Evolutionary conservation across 1,140 invertebrate species (phyloP).

Genomic region (Leptinotarsa defecta): DNA sequence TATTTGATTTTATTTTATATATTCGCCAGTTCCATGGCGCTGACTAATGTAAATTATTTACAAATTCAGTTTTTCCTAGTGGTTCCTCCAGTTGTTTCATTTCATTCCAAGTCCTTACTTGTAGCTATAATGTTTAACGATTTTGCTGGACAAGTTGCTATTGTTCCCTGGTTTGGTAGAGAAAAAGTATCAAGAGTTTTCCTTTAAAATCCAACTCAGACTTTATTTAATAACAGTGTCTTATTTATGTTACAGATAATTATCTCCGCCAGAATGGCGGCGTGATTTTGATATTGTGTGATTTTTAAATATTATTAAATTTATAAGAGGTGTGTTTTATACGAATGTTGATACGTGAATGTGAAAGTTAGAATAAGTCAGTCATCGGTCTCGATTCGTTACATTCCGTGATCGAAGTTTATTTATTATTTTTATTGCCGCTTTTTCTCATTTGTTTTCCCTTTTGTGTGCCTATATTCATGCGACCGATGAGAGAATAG

Average conservation of each 20-base stretch:
- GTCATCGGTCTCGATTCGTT: constrained; percentile 54
- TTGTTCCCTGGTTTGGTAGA: not conserved
- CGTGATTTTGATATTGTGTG: constrained; percentile 58
- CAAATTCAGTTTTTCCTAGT: constrained; percentile 3
- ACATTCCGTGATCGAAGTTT: constrained; percentile 55
- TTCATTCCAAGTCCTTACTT: not conserved
- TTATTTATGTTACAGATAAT: constrained; percentile 51
- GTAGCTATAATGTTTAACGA: no score
- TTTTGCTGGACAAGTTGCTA: not conserved
- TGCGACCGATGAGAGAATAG: constrained; percentile 53
- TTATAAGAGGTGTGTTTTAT: constrained; percentile 53
- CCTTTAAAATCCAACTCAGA: constrained; percentile 39
- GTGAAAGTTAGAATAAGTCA: constrained; percentile 54
- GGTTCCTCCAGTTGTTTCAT: not conserved
- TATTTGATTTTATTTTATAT: constrained; percentile 13
- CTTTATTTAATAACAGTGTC: constrained; percentile 47
- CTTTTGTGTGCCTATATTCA: constrained; percentile 34
- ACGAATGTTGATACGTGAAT: constrained; percentile 53
- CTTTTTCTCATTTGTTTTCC: constrained; percentile 43
- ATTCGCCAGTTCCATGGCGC: constrained; percentile 10
- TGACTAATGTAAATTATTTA: constrained; percentile 19
- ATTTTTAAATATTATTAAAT: constrained; percentile 53
- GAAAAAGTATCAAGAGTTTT: constrained; percentile 29
- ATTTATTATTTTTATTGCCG: constrained; percentile 49
- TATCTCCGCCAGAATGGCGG: constrained; percentile 43